Base-by-base conservation (phyloP, 2,797 vertebrate genomes). In the Acanthis flammea region DNA sequence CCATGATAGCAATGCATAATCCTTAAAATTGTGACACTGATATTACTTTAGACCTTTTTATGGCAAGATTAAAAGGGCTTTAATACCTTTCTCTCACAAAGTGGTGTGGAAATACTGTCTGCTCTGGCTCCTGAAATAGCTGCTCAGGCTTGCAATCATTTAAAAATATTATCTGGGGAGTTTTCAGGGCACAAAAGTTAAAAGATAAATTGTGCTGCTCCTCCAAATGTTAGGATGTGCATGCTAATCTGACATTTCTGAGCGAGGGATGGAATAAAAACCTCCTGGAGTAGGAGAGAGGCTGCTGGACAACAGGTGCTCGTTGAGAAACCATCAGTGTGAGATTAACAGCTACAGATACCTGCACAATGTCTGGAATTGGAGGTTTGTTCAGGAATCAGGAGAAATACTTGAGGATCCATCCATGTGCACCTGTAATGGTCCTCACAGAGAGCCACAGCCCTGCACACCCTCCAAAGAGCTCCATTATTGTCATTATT, bases 241-340 rank as follows among this genome's bases (percentile, higher is more conserved):
- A 89, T 73, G 48, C 61, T 95, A 95, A 91, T 89, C 90, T 92
- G 94, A 87, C 84, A 90, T 96, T 97, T 97, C 60, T 75, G 95
- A 92, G 53, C 70, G 83, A 92, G n/a, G 53, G 79, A 55, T n/a
- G 7, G 62, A 86, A 88, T 86, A 55, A 94, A 96, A 95, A 70
- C 74, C 37, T 95, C 88, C 73, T 75, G 61, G 50, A 82, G 35
- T 7, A 50, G 60, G 44, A 86, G 37, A 91, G 94, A 87, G 55
- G 80, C 74, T 80, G 37, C 35, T 75, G 74, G 81, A 84, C 73
- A 62, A 44, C 55, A 42, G 21, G 12, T 55, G 78, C 47, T 50
- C 81, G 7, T 37, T 67, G 7, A 65, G 41, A 15, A 45, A 72
- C 55, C 3, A 81, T 7, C 15, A 87, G 9, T 33, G 7, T 15